Conservation (phyloP, 2,113 vertebrate genomes). For the Zeus faber region DNA sequence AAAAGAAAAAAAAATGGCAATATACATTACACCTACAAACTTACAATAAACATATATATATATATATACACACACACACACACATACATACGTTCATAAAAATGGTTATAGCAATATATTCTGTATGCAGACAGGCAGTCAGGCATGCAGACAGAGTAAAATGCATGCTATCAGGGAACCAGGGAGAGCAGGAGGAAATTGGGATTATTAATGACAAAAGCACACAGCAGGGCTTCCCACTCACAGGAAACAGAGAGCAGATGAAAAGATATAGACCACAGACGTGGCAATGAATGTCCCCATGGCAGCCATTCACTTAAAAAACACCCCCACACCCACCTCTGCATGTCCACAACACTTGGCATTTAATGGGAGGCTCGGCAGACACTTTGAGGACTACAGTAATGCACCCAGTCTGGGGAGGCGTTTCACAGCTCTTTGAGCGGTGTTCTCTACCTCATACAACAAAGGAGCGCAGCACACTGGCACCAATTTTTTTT, state of each 20-base stretch:
- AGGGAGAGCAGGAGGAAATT: conserved; percentile 10
- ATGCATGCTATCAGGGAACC: neutral
- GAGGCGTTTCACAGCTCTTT: neutral
- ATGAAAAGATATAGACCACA: conserved; percentile 30
- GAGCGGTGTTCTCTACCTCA: neutral
- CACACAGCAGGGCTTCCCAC: neutral
- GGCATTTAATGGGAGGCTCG: neutral
- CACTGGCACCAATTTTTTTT: neutral
- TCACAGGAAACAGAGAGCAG: conserved; percentile 38
- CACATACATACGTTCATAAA: neutral
- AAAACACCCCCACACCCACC: neutral
- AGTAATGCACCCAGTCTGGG: too few relatives aligned
- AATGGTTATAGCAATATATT: neutral
- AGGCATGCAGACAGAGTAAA: neutral
- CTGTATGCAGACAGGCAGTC: neutral
- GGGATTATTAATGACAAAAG: conserved; percentile 37
- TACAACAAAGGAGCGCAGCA: neutral
- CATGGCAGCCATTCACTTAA: too few relatives aligned
- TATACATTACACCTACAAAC: too few relatives aligned
- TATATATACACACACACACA: too few relatives aligned
- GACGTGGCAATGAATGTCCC: neutral
- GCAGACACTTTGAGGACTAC: too few relatives aligned
- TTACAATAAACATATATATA: too few relatives aligned
- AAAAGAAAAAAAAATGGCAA: too few relatives aligned
- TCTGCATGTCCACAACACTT: neutral